Conservation (phyloP, 2,888 invertebrate species). For the Buathra laborator region DNA sequence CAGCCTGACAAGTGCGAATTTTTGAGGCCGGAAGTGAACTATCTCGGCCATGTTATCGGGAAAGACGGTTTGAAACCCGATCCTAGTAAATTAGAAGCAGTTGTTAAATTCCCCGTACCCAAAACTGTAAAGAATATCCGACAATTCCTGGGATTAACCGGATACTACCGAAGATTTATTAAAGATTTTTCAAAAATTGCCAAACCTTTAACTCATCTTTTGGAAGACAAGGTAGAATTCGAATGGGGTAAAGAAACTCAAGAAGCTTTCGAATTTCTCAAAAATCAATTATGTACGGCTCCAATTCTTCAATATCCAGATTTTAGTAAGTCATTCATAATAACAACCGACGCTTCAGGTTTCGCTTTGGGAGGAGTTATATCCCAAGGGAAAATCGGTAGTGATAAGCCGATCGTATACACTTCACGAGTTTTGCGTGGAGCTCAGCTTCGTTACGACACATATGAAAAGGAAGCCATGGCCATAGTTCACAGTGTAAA, state of each 20-base stretch:
- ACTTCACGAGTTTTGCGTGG: no score
- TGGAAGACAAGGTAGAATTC: slow-evolving; percentile 29
- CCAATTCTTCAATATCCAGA: slow-evolving; percentile 35
- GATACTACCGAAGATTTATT: no score
- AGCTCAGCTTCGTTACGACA: background rate
- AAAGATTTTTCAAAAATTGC: slow-evolving; percentile 34
- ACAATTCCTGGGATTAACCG: no score
- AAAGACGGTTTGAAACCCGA: background rate
- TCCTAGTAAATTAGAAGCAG: slow-evolving; percentile 5
- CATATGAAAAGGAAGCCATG: background rate
- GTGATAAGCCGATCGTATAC: slow-evolving; percentile 32
- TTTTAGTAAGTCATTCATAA: slow-evolving; percentile 27
- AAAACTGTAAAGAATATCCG: slow-evolving; percentile 7
- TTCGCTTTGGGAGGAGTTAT: slow-evolving; percentile 41
- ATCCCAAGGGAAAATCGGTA: slow-evolving; percentile 36
- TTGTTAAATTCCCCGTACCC: slow-evolving; percentile 15
- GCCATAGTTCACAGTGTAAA: background rate
- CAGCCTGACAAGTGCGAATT: slow-evolving; percentile 31
- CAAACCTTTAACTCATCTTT: slow-evolving; percentile 27
- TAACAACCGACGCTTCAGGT: slow-evolving; percentile 35
- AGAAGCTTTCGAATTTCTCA: slow-evolving; percentile 7
- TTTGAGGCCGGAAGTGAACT: slow-evolving; percentile 17
- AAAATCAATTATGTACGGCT: background rate
- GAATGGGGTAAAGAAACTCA: slow-evolving; percentile 22
- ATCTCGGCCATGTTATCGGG: slow-evolving; percentile 21